These are phyloP conservation scores for Rallus limicola DNA, from an alignment of 2,113 vertebrate genomes.

Conservation along the genomic window DNA sequence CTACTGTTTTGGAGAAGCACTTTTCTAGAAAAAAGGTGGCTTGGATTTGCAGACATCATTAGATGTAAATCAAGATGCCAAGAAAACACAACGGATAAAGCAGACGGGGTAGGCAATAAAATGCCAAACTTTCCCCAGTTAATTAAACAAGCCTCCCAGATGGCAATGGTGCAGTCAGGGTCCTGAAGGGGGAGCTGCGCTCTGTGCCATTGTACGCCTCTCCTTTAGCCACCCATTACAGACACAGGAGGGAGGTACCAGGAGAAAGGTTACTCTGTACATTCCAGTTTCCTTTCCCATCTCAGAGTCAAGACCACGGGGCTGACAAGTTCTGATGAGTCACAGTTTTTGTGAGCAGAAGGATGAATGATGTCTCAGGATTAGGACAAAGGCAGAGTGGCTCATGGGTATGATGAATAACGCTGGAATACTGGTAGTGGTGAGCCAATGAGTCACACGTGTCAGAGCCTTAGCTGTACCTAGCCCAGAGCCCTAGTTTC, in stretches of 20 bases:
- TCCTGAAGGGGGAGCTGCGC: not conserved
- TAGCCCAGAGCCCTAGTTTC: conserved; percentile 19
- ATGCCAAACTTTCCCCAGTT: not conserved
- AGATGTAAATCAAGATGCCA: not conserved
- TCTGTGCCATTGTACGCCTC: not conserved
- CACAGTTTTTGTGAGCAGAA: not conserved
- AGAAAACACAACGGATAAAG: conserved; percentile 35
- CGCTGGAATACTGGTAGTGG: not conserved
- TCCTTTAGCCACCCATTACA: not conserved
- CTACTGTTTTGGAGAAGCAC: not conserved
- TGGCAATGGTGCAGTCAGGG: not conserved
- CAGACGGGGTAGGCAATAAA: conserved; percentile 32
- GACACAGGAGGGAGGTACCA: not conserved
- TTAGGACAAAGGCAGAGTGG: not conserved
- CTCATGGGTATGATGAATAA: not conserved
- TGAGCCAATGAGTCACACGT: not conserved
- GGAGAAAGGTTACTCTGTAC: not conserved
- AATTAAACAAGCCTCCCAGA: conserved; percentile 32
- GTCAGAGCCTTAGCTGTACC: not conserved
- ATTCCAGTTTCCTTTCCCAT: not conserved
- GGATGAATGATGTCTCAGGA: not conserved
- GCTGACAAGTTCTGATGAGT: not conserved
- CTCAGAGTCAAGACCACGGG: not conserved
- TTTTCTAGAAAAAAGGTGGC: not conserved
- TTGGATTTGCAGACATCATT: conserved; percentile 24